Base-by-base conservation (phyloP, 2,888 invertebrate genomes). In the Tortricodes alternella region DNA sequence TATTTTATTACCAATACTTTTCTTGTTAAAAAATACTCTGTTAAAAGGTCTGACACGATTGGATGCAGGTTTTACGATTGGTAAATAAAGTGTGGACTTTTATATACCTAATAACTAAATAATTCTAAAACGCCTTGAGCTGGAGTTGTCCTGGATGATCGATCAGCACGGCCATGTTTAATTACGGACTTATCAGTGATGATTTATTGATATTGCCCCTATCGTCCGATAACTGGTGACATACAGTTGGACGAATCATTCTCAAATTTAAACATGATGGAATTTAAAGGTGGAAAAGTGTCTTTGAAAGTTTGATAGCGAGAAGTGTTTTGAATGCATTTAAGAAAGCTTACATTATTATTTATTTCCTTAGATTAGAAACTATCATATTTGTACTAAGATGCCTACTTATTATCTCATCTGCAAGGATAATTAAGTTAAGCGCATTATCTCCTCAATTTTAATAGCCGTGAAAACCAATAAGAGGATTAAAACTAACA, bases 151-250 rank as follows among this genome's bases (percentile, higher is more conserved):
- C 29, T 34, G 27, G 48, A 62, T 85, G 85, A 87, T 86, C 82
- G 87, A 89, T 86, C 81, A 76, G 34, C 44, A 72, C 61, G 67
- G 66, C 64, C 70, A 52, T 78, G 79, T 83, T 83, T 86, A 89
- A 87, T 88, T 86, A 88, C 75, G 74, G 63, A 66, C 71, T 76
- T 85, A 87, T 85, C 83, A 69, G 66, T 68, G 71, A 86, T 87
- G 87, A 89, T 89, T 87, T 89, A 89, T 88, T 82, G 85, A 86
- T 87, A 89, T 87, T 85, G 80, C 73, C 71, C 68, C 69, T 75
- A 76, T 70, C 71, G 63, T 60, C 52, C 66, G 83, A 80, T 80
- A 77, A 62, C 60, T 44, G 39, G 59, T 62, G 70, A 71, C 67
- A 74, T 64, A 67, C 60, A 55, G 43, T 64, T 65, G 62, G 48